Evolutionary conservation across 2,797 vertebrate genomes (phyloP), one percentile per base, ranked within the genome.

Genomic region (Sus cebifrons): DNA sequence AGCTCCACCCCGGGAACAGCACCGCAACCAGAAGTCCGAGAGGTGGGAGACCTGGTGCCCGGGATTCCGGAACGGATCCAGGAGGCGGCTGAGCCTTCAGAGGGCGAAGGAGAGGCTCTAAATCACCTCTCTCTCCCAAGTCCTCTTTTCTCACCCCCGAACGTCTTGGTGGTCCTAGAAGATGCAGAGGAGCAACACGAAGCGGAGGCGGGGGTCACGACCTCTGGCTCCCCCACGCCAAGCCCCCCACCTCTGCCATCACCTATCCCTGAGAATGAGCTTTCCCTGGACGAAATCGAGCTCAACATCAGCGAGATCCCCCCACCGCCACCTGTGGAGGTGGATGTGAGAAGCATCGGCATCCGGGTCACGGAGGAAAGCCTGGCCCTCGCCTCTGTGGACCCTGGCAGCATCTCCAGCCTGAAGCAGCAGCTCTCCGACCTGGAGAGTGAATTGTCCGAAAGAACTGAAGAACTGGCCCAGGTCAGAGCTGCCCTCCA

Each of bases 401-500:
- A 94, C 0, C 18, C 67, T 0, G 14, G 52, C 32, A 95, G 96
- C 44, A 87, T 99, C 36, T 94, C 98, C 0, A 98, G 92, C 0
- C 98, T 99, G 84, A 99, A 99, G 94, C 99, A 98, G 95, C 99
- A 99, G 98, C 95, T 99, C 18, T 98, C 97, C 29, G 96, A 94
- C 89, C 98, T 99, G 36, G 99, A 99, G 97, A 96, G 98, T 73
- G 99, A 99, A 97, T 98, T 99, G 96, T 98, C 97, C 86, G 98
- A 98, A 95, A 99, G 99, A 94, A 99, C 98, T 32, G 98, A 98
- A 92, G 99, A 99, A 91, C 98, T 99, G 0, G 98, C 99, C 88
- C 99, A 91, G 95, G 98, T 99, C 65, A 99, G 98, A 91, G 87
- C 89, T 12, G 97, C 99, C 97, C 98, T 99, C 90, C 98, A 98